Evolutionary conservation across 2,797 vertebrate genomes (phyloP).

Genomic region (Columba guinea): DNA sequence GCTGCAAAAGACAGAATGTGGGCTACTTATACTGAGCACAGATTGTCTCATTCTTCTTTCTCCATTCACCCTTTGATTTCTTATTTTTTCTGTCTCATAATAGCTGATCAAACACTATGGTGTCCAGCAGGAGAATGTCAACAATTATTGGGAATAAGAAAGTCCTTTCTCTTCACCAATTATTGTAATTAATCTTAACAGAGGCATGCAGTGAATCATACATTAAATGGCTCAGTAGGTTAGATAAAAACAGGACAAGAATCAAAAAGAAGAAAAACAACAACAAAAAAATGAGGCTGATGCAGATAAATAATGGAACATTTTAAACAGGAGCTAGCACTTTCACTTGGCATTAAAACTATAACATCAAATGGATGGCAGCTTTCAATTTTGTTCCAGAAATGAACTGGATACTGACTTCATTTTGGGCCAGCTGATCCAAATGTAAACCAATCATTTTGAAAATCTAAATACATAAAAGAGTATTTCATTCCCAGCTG

Average conservation of each 20-base stretch:
- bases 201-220: not conserved
- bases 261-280: not conserved
- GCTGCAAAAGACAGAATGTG: not conserved
- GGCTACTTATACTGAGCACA: not conserved
- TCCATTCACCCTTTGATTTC: not conserved
- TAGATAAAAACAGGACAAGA: not conserved
- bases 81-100: not conserved
- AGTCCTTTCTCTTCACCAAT: not conserved
- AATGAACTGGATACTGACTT: constrained; percentile 12
- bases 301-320: not conserved
- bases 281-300: not conserved
- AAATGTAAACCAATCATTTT: not conserved
- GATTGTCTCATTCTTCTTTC: not conserved
- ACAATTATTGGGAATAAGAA: not conserved
- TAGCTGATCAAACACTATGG: not conserved
- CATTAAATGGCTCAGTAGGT: not conserved
- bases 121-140: not conserved
- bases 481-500: not conserved
- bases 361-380: not conserved
- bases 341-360: not conserved
- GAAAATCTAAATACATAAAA: constrained; percentile 2
- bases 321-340: not conserved
- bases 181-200: constrained; percentile 41
- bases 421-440: not conserved
- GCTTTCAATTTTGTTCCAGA: constrained; percentile 21